Percentiles rank a stretch among this genome's conserved stretches.
Evolutionary conservation across 2,888 invertebrate genomes (phyloP).

Genomic region (Pachymerium ferrugineum): DNA sequence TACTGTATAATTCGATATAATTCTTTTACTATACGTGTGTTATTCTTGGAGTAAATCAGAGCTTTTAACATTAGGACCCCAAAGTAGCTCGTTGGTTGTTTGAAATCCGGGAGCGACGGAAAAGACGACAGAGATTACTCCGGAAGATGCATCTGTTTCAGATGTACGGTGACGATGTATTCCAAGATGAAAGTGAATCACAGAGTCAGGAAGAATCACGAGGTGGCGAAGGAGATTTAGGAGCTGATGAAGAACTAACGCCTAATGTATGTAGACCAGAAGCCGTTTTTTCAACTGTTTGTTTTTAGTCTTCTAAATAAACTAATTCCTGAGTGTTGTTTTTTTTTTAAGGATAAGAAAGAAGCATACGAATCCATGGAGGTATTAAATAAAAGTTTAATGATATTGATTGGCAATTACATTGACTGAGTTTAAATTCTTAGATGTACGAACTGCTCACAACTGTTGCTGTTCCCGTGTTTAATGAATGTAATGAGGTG

Average conservation of each 20-base stretch:
- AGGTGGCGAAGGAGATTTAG: neutral
- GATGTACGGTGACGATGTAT: neutral
- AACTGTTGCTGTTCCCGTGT: slow-evolving; percentile 88
- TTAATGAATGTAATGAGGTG: slow-evolving; percentile 58
- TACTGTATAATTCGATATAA: too few relatives aligned
- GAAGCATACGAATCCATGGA: neutral
- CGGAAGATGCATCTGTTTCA: slow-evolving; percentile 12
- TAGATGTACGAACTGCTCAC: slow-evolving; percentile 64
- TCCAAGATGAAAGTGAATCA: slow-evolving; percentile 15
- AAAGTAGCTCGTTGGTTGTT: slow-evolving; percentile 86
- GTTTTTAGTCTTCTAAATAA: too few relatives aligned
- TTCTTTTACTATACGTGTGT: neutral
- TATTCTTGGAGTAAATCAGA: neutral
- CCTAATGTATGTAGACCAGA: neutral
- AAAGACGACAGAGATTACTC: slow-evolving; percentile 62
- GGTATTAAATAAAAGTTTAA: neutral
- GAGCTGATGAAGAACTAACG: neutral
- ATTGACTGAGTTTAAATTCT: neutral
- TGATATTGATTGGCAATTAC: neutral
- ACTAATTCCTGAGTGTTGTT: too few relatives aligned
- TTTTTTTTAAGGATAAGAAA: neutral
- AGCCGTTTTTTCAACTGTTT: too few relatives aligned
- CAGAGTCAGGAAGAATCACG: slow-evolving; percentile 7
- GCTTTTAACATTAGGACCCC: slow-evolving; percentile 60
- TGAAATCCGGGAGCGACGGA: slow-evolving; percentile 73